A percentile compares a stretch with the other conserved stretches of the same genome.
phyloP scores from a whole-genome alignment of 2,797 vertebrate species.

The Lithobates sylvaticus region DNA sequence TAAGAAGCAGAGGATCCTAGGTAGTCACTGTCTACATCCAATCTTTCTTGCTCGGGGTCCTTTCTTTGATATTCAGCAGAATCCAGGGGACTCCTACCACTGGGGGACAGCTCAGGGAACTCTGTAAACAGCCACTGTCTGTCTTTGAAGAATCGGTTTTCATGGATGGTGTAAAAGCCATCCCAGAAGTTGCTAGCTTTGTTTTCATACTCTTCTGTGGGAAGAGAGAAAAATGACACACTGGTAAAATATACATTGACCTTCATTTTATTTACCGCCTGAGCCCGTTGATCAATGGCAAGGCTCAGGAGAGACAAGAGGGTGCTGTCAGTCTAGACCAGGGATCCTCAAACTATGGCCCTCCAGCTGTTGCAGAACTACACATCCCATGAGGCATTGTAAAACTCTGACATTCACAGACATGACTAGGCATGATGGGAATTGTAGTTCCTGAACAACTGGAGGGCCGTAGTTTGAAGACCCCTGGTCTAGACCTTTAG shows the following conservation, averaged over 20 bases:
- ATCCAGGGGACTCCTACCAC: slow-evolving; percentile 24
- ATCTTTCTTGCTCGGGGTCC: neutral
- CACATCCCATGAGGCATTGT: too few relatives aligned
- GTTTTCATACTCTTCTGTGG: slow-evolving; percentile 89
- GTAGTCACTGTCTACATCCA: slow-evolving; percentile 63
- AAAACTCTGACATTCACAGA: too few relatives aligned
- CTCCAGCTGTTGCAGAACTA: too few relatives aligned
- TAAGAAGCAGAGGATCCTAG: slow-evolving; percentile 86
- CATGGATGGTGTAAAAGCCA: slow-evolving; percentile 93
- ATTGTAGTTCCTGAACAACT: too few relatives aligned
- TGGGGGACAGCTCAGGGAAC: slow-evolving; percentile 92
- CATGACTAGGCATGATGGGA: too few relatives aligned
- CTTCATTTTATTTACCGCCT: too few relatives aligned
- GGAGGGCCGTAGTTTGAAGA: too few relatives aligned
- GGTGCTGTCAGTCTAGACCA: too few relatives aligned
- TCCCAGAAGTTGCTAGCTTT: slow-evolving; percentile 94
- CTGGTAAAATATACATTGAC: neutral
- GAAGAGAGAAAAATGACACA: slow-evolving; percentile 21
- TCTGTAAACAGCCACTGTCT: slow-evolving; percentile 98
- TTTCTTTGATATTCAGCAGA: neutral
- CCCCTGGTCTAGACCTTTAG: too few relatives aligned
- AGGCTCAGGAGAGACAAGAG: too few relatives aligned
- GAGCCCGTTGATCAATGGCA: too few relatives aligned
- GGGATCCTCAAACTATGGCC: too few relatives aligned
- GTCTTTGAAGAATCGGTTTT: slow-evolving; percentile 98